phyloP scores from a whole-genome alignment of 2,797 vertebrate species.

The Sphenopsis melanotis region DNA sequence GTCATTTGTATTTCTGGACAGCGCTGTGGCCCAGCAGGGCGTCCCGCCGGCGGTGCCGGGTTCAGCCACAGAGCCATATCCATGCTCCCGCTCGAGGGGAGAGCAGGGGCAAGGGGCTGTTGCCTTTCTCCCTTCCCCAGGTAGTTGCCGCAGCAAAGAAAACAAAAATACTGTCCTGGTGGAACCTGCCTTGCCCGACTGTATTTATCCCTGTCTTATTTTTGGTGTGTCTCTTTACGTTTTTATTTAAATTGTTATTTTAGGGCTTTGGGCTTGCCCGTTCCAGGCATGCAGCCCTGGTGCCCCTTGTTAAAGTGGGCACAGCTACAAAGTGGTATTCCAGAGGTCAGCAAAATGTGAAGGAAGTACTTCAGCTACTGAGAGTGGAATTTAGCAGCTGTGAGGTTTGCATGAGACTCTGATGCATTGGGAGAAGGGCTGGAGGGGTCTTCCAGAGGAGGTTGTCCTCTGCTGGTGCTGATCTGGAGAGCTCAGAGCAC shows the following conservation, averaged over 20 bases:
- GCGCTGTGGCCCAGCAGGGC: conserved; percentile 42
- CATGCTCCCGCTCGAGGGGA: neutral
- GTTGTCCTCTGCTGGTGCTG: neutral
- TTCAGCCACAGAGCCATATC: conserved; percentile 3
- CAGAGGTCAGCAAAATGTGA: conserved; percentile 38
- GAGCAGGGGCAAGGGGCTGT: neutral
- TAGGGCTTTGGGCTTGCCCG: conserved; percentile 48
- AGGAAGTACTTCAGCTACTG: conserved; percentile 59
- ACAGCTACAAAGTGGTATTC: neutral
- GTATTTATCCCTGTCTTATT: conserved; percentile 49
- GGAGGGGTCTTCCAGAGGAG: neutral
- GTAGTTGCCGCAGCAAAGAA: conserved; percentile 27
- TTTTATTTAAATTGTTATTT: conserved; percentile 31
- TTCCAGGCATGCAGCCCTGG: neutral
- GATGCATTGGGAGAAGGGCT: neutral
- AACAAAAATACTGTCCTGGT: conserved; percentile 33
- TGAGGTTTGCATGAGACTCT: conserved; percentile 4
- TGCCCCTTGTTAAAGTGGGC: neutral
- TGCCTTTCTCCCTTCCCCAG: conserved; percentile 32
- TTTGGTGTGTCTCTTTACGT: conserved; percentile 45
- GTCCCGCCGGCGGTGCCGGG: conserved; percentile 5
- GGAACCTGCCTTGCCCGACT: conserved; percentile 18
- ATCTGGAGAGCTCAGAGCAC: neutral
- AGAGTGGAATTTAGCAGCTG: conserved; percentile 34
- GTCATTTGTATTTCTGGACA: conserved; percentile 49